Conservation (phyloP, 2,113 vertebrate species). For the Puffinus mauretanicus region DNA sequence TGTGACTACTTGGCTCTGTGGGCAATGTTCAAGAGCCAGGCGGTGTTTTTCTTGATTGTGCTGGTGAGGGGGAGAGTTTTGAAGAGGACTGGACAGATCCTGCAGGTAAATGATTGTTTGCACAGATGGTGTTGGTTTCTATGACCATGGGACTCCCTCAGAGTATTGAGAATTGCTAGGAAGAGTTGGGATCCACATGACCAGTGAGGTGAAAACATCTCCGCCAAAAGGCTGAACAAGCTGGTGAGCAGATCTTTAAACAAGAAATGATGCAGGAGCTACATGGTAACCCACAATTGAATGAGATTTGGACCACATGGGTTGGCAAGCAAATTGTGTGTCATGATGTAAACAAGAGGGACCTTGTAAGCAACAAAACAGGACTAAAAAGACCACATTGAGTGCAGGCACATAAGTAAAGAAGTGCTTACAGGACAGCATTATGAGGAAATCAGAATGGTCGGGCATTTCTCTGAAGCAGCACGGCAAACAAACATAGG, state of each 20-base stretch:
- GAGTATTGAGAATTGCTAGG: background rate
- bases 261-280: background rate
- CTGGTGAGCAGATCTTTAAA: background rate
- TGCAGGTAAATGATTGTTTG: background rate
- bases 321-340: background rate
- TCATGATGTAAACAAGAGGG: background rate
- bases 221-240: background rate
- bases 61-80: background rate
- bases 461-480: background rate
- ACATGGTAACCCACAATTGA: background rate
- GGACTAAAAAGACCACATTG: background rate
- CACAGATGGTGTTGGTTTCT: background rate
- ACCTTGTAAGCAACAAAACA: background rate
- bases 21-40: background rate
- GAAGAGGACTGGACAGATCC: background rate
- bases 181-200: background rate
- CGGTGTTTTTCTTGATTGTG: background rate
- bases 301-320: background rate
- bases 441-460: background rate
- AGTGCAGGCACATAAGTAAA: background rate
- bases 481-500: background rate
- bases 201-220: background rate
- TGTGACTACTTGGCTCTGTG: background rate
- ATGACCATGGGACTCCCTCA: background rate
- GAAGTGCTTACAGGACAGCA: background rate